A percentile compares a stretch with the other conserved stretches of the same genome.
Conservation (phyloP, 1,140 invertebrate species). For the Hydropsyche tenuis region DNA sequence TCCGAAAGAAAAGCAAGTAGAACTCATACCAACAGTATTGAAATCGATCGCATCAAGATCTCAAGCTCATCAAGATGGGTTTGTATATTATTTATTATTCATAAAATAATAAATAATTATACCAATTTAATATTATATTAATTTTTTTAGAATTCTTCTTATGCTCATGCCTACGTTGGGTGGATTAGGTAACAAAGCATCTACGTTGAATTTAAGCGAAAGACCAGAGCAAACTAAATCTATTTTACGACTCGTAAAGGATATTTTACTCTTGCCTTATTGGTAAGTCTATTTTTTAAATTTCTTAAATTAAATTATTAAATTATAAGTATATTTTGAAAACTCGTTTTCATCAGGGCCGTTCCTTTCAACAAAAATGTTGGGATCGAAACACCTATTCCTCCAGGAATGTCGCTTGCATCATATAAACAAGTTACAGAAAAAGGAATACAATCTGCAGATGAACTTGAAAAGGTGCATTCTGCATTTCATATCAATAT, state of each 20-base stretch:
- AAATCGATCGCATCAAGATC: slow-evolving; percentile 83
- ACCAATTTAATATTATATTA: background rate
- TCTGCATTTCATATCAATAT: background rate
- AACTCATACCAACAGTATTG: slow-evolving; percentile 77
- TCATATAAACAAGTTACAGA: slow-evolving; percentile 81
- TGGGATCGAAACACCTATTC: slow-evolving; percentile 68
- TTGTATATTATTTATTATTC: slow-evolving; percentile 50
- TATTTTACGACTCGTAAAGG: slow-evolving; percentile 79
- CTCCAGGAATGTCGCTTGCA: slow-evolving; percentile 80
- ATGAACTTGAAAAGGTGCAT: slow-evolving; percentile 78
- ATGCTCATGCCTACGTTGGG: slow-evolving; percentile 81
- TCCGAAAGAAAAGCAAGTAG: slow-evolving; percentile 75
- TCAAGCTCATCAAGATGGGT: slow-evolving; percentile 86
- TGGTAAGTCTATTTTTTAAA: slow-evolving; percentile 64
- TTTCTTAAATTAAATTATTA: slow-evolving; percentile 33
- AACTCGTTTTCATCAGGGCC: slow-evolving; percentile 52
- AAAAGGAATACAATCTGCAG: slow-evolving; percentile 77
- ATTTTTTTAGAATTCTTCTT: slow-evolving; percentile 72
- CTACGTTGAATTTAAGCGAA: slow-evolving; percentile 63
- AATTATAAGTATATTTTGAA: slow-evolving; percentile 15
- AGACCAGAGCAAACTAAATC: slow-evolving; percentile 71
- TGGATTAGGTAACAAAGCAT: slow-evolving; percentile 64
- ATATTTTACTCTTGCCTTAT: slow-evolving; percentile 85
- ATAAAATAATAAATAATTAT: background rate
- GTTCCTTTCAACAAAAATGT: slow-evolving; percentile 55